Conservation (phyloP, 2,888 invertebrate genomes). For the Endotricha flammealis region DNA sequence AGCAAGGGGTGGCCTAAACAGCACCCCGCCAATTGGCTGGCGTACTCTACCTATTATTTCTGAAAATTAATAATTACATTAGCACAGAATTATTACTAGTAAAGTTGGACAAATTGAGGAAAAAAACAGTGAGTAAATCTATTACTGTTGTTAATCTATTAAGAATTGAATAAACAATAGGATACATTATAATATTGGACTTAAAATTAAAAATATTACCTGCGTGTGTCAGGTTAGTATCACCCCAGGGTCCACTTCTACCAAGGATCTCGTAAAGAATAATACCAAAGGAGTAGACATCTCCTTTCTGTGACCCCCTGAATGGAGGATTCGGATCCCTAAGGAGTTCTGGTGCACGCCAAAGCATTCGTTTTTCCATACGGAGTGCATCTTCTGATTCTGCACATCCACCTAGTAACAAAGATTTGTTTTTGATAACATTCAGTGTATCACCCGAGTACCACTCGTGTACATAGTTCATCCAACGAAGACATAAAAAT, state of each 20-base stretch:
- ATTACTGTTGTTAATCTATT: no score
- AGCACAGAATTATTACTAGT: not conserved
- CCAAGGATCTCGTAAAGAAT: conserved; percentile 91
- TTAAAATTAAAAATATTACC: no score
- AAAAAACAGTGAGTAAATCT: no score
- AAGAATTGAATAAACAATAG: no score
- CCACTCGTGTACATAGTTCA: no score
- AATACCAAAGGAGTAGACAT: conserved; percentile 90
- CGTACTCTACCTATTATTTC: conserved; percentile 80
- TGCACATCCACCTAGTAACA: conserved; percentile 72
- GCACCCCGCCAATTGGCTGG: conserved; percentile 70
- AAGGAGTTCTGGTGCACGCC: conserved; percentile 87
- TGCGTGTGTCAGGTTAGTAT: conserved; percentile 77
- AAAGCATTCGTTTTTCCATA: conserved; percentile 78
- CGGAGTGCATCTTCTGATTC: conserved; percentile 76
- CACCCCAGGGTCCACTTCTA: conserved; percentile 89
- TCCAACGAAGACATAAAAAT: no score
- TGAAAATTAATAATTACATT: conserved; percentile 27
- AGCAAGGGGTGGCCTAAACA: conserved; percentile 82
- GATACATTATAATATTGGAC: no score
- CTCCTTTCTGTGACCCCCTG: conserved; percentile 90
- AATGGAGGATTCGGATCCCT: conserved; percentile 75
- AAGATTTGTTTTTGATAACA: not conserved
- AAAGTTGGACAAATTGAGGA: no score
- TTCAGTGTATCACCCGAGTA: no score